phyloP scores from a whole-genome alignment of 2,797 vertebrate species.

The Acanthurus tractus region DNA sequence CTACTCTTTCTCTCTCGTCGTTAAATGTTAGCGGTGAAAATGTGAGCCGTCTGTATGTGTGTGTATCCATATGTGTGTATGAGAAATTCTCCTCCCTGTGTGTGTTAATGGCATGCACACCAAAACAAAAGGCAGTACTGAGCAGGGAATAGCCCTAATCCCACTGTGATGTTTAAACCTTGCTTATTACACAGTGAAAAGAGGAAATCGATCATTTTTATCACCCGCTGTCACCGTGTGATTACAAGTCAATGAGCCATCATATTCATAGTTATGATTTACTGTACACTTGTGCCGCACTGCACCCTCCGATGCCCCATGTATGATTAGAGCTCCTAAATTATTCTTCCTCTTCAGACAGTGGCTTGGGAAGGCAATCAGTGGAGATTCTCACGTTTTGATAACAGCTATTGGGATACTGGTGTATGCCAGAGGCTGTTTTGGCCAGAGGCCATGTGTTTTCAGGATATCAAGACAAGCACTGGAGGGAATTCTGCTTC shows the following conservation, averaged over 20 bases:
- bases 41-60: conserved; percentile 13
- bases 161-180: conserved; percentile 51
- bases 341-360: conserved; percentile 16
- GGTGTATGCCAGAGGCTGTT: conserved; percentile 62
- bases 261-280: conserved; percentile 52
- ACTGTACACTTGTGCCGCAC: conserved; percentile 14
- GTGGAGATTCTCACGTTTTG: conserved; percentile 64
- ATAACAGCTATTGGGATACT: conserved; percentile 2
- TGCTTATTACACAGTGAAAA: conserved; percentile 51
- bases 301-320: background rate
- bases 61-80: conserved; percentile 4
- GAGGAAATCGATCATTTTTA: conserved; percentile 63
- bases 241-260: conserved; percentile 52
- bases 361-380: conserved; percentile 62
- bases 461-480: conserved; percentile 31
- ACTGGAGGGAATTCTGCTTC: conserved; percentile 17
- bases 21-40: conserved; percentile 72
- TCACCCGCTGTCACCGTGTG: conserved; percentile 45
- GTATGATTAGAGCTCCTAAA: conserved; percentile 24
- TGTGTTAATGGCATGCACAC: conserved; percentile 31
- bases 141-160: conserved; percentile 42
- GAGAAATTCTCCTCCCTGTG: conserved; percentile 8
- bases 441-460: conserved; percentile 64
- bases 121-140: conserved; percentile 29
- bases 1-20: conserved; percentile 46